These are phyloP conservation scores for Monopterus albus DNA, from an alignment of 2,113 vertebrate species.

Conservation along the genomic window DNA sequence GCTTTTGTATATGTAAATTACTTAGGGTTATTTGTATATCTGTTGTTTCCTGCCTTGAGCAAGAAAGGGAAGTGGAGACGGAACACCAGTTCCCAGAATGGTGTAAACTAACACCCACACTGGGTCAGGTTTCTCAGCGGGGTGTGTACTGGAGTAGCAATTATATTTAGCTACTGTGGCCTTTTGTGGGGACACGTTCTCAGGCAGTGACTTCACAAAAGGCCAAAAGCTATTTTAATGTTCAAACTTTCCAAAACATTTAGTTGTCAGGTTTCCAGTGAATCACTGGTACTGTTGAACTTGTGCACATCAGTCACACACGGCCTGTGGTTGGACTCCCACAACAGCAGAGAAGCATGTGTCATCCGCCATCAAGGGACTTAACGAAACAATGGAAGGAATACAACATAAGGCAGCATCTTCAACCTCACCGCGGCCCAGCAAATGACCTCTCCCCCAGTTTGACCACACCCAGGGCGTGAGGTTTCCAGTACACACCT, in stretches of 20 bases:
- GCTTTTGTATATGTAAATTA: too few relatives aligned
- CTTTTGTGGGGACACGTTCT: too few relatives aligned
- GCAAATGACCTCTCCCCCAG: slow-evolving; percentile 13
- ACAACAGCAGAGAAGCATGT: neutral
- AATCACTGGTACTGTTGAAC: too few relatives aligned
- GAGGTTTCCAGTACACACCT: neutral
- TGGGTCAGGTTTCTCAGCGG: neutral
- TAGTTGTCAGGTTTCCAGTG: too few relatives aligned
- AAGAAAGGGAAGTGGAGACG: neutral
- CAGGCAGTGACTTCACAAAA: too few relatives aligned
- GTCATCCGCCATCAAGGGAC: neutral
- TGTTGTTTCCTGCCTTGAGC: neutral
- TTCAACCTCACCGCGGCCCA: neutral
- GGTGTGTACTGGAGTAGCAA: too few relatives aligned
- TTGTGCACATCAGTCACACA: too few relatives aligned
- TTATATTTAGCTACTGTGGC: neutral
- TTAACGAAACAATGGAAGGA: too few relatives aligned
- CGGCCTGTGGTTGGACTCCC: neutral
- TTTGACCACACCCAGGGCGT: neutral
- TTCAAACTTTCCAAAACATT: too few relatives aligned
- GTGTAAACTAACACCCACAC: neutral
- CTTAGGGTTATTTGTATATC: neutral
- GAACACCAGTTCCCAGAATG: neutral
- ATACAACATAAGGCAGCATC: too few relatives aligned
- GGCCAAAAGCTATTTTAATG: neutral